phyloP scores from a whole-genome alignment of 2,888 invertebrate species.

The Altica lythri region DNA sequence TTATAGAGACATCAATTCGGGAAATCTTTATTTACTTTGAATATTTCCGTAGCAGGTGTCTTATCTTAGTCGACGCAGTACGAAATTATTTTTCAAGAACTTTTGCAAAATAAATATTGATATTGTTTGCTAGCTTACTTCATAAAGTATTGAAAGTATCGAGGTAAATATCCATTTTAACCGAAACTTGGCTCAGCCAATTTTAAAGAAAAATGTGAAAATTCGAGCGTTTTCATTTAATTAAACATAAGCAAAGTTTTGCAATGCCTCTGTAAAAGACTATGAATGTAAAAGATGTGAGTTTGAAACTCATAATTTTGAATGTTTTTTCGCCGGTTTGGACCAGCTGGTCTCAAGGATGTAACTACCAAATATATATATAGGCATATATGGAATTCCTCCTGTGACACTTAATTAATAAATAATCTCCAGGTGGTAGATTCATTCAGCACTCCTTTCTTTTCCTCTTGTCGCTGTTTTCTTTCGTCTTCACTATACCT shows the following conservation, averaged over 20 bases:
- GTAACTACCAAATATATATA: too few species aligned
- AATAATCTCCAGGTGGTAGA: too few species aligned
- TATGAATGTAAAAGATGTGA: slow-evolving; percentile 25
- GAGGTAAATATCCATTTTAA: slow-evolving; percentile 5
- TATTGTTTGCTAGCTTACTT: slow-evolving; percentile 9
- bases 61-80: background rate
- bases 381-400: too few species aligned
- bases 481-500: too few species aligned
- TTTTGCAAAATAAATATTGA: slow-evolving; percentile 13
- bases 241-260: slow-evolving; percentile 21
- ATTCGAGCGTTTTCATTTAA: slow-evolving; percentile 18
- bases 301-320: slow-evolving; percentile 17
- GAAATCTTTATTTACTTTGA: slow-evolving; percentile 1
- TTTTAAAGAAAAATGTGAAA: slow-evolving; percentile 9
- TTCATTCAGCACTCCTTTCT: too few species aligned
- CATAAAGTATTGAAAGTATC: slow-evolving; percentile 6
- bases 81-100: background rate
- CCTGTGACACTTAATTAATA: too few species aligned
- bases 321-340: too few species aligned
- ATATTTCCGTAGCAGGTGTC: background rate
- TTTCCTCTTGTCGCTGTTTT: too few species aligned
- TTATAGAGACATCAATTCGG: background rate
- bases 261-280: slow-evolving; percentile 2
- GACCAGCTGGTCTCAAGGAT: too few species aligned
- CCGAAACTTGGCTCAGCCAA: background rate